phyloP scores from a whole-genome alignment of 1,140 invertebrate species.

The Papilio xuthus region DNA sequence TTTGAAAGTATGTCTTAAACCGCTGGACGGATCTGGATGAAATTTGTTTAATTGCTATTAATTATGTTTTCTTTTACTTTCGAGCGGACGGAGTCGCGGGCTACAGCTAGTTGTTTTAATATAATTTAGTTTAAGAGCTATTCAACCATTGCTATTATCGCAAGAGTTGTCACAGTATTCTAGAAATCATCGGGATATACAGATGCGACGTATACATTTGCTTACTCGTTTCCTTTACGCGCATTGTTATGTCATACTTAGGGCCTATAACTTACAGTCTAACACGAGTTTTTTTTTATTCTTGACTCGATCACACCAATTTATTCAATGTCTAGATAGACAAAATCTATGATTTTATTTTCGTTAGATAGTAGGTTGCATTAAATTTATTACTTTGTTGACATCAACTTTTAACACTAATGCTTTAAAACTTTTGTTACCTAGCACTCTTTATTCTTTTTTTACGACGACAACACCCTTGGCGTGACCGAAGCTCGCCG shows the following conservation, averaged over 20 bases:
- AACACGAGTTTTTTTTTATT: too few species aligned
- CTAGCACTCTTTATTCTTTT: slow-evolving; percentile 13
- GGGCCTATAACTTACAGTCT: too few species aligned
- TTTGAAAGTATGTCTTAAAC: too few species aligned
- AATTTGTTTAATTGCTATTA: too few species aligned
- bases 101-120: too few species aligned
- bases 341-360: neutral
- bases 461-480: slow-evolving; percentile 27
- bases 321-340: neutral
- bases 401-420: slow-evolving; percentile 8
- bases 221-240: too few species aligned
- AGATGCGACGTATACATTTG: too few species aligned
- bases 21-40: too few species aligned
- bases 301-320: too few species aligned
- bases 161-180: neutral
- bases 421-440: slow-evolving; percentile 20
- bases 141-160: neutral
- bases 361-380: neutral
- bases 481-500: slow-evolving; percentile 7
- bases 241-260: too few species aligned
- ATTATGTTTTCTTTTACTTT: too few species aligned
- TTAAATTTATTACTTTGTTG: slow-evolving; percentile 16
- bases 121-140: neutral
- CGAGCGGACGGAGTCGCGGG: too few species aligned
- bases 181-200: neutral